Base-by-base conservation (phyloP, 2,113 vertebrate species). In the Echinops telfairi region DNA sequence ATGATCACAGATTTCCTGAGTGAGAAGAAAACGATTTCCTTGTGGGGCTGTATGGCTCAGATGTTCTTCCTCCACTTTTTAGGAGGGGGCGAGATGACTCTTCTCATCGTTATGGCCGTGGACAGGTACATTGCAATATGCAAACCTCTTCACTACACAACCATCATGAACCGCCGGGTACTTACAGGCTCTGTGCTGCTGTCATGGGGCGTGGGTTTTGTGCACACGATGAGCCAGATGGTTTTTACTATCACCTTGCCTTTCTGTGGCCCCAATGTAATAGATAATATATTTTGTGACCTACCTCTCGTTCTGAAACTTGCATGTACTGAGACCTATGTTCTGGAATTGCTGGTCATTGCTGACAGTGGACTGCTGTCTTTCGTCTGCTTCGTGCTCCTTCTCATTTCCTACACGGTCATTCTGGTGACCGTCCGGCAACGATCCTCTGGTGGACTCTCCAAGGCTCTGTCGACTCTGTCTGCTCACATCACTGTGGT, bases 21-120 rank as follows among this genome's bases (percentile, higher is more conserved):
- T 15, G 79, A 83, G 1, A 75, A 68, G 14, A 93, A 80, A 53
- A 85, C 83, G 7, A 95, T 97, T 53, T 88, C 96, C 57, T 92
- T 86, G 9, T 60, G 77, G 53, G 82, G 87, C 9, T 96, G 96
- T 86, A 96, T 97, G 83, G 73, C 93, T 71, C 96, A 97, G 58
- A 91, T 97, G 66, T 96, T 96, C 53, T 94, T 95, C 68, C 92
- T 96, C 38, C 96, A 97, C 57, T 90, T 85, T n/a, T 80, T 97
- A 70, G 83, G 88, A 3, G 84, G 80, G 14, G 76, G 90, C n/a
- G 96, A 97, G 58, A 93, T 95, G 78, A 92, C 95, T 38, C 94
- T 97, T 27, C 94, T 97, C 25, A 89, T 96, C 73, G 82, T 93
- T 25, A 96, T 96, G 96, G 96, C 94, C 2, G 27, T 93, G 53